These are phyloP conservation scores for Amazona guildingii DNA, from an alignment of 2,113 vertebrate genomes.

Conservation along the genomic window DNA sequence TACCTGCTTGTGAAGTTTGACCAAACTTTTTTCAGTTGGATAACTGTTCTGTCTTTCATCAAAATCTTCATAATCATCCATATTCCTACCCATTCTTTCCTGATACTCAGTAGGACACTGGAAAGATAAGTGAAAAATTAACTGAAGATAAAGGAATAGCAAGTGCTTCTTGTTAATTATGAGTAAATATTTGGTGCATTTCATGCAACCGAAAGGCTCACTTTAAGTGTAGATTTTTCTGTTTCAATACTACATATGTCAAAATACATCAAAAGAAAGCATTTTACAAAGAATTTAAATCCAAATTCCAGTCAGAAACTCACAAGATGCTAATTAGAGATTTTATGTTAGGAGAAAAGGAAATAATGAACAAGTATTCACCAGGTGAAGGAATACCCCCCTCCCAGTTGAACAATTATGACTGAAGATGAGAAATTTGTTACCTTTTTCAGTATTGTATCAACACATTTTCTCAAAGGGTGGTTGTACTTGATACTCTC, in stretches of 20 bases:
- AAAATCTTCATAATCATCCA: constrained; percentile 95
- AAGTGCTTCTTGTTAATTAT: neutral
- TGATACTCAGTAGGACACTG: constrained; percentile 89
- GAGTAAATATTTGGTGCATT: neutral
- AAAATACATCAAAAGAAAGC: neutral
- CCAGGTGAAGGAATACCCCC: neutral
- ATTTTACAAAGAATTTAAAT: neutral
- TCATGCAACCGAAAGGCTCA: neutral
- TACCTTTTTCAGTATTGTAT: constrained; percentile 94
- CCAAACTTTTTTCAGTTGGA: constrained; percentile 83
- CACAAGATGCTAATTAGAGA: neutral
- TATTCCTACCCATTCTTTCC: constrained; percentile 86
- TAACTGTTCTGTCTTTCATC: constrained; percentile 86
- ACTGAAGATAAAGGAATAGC: neutral
- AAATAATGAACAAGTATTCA: neutral
- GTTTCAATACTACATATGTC: neutral
- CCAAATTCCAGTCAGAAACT: neutral
- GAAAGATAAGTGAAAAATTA: constrained; percentile 21
- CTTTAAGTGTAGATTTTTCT: neutral
- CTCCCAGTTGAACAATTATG: neutral
- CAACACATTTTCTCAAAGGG: constrained; percentile 86
- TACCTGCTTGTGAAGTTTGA: constrained; percentile 93
- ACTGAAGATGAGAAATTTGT: neutral
- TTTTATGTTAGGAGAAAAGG: neutral
- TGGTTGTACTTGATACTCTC: constrained; percentile 86